Conservation (phyloP, 2,797 vertebrate species). For the Platalea minor region DNA sequence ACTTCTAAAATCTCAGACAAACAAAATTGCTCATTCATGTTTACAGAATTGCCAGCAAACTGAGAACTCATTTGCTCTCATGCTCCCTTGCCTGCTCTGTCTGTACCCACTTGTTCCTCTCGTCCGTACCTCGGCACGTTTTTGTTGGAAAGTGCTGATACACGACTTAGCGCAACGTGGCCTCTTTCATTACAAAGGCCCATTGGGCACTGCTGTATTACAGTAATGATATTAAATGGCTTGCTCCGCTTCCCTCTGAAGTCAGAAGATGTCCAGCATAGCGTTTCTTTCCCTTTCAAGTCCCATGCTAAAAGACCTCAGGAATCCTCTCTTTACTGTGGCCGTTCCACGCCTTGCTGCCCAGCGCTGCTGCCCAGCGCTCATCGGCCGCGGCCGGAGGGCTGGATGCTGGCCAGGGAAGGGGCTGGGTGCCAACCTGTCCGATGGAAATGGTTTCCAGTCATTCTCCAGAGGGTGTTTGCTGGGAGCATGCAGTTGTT, state of each 20-base stretch:
- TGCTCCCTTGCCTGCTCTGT: neutral
- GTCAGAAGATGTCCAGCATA: neutral
- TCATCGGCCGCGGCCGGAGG: neutral
- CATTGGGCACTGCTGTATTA: neutral
- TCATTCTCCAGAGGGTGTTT: conserved; percentile 14
- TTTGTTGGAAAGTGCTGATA: neutral
- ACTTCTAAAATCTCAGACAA: neutral
- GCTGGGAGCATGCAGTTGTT: neutral
- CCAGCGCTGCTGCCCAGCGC: neutral
- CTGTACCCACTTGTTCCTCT: neutral
- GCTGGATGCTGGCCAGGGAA: neutral
- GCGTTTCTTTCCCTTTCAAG: neutral
- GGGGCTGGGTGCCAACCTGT: neutral
- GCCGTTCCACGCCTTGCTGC: neutral
- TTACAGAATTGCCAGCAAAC: neutral
- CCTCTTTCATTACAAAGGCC: neutral
- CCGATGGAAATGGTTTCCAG: conserved; percentile 17
- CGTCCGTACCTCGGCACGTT: neutral
- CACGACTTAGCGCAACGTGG: neutral
- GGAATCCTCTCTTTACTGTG: neutral
- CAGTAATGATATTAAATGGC: neutral
- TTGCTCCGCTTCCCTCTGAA: neutral
- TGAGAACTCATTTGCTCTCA: neutral
- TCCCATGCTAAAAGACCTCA: neutral
- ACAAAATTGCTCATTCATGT: neutral